phyloP scores from a whole-genome alignment of 2,797 vertebrate genomes.

The Myotis daubentonii region DNA sequence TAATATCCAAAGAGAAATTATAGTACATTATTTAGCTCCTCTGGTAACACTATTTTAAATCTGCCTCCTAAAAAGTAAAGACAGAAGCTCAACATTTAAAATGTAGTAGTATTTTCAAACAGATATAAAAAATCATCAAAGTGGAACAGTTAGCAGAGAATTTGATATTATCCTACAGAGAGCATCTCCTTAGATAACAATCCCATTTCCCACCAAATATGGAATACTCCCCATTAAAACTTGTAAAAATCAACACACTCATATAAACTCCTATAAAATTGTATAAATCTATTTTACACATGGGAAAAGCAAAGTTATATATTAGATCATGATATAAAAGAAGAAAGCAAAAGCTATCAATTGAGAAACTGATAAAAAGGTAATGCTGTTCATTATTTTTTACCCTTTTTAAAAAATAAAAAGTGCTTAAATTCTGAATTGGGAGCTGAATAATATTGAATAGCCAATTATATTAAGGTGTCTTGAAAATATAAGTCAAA shows the following conservation, averaged over 20 bases:
- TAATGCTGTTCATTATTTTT: neutral
- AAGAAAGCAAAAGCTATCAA: neutral
- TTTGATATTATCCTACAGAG: neutral
- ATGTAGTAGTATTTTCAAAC: neutral
- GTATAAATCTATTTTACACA: neutral
- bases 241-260: neutral
- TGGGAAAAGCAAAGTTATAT: neutral
- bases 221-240: neutral
- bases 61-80: neutral
- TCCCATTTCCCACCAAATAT: neutral
- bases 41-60: neutral
- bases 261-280: constrained; percentile 27
- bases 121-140: constrained; percentile 37
- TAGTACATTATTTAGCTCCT: neutral
- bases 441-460: neutral
- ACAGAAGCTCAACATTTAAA: neutral
- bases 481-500: constrained; percentile 44
- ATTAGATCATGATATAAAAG: neutral
- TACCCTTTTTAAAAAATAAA: neutral
- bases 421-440: neutral
- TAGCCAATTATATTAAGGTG: constrained; percentile 27
- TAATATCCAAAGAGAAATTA: neutral
- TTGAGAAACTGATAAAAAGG: neutral
- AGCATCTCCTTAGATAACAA: neutral
- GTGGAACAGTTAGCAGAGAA: neutral